Evolutionary conservation across 2,113 vertebrate species (phyloP), one percentile per base, ranked within the genome.

Genomic region (Caranx ignobilis): DNA sequence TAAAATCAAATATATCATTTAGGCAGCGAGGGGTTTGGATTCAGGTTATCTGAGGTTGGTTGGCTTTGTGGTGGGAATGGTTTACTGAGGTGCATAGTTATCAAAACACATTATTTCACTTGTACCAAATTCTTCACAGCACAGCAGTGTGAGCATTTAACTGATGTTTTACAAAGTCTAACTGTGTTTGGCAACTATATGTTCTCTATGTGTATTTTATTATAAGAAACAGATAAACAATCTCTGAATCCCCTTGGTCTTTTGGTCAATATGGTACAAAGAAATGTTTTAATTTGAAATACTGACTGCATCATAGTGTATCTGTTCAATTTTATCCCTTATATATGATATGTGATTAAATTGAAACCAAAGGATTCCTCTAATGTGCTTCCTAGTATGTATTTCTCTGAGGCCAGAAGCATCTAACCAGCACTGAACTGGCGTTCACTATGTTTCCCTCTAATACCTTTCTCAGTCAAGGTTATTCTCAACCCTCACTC

Each of bases 261-360:
- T 32, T 84, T 31, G 57, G 12, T 73, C 48, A 47, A 59, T 41
- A 31, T 65, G 19, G 65, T 79, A 84, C 77, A 65, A 67, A 61
- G 11, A 62, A 56, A 73, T 57, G 4, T 6, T 75, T 35, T 26
- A 8, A 75, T 65, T 60, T 54, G 32, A 70, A 61, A 66, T 57
- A 47, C 2, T 60, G 26, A 56, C 11, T 19, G 12, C 26, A 60
- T 56, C 1, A 45, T 21, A 13, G 1, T 71, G 59, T 39, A 62
- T 56, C 2, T 35, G 7, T 61, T 68, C 4, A 55, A 55, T 34
- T 77, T 26, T 13, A 34, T 71, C 35, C 12, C 12, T 67, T 6
- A 37, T 6, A 52, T 0, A 0, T n/a, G 37, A 34, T 69, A 56
- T 41, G 13, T 21, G 31, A 18, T 37, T 47, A 13, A 2, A 18